A percentile compares a stretch with the other conserved stretches of the same genome.
Conservation (phyloP, 2,888 invertebrate species). For the Meghimatium bilineatum region DNA sequence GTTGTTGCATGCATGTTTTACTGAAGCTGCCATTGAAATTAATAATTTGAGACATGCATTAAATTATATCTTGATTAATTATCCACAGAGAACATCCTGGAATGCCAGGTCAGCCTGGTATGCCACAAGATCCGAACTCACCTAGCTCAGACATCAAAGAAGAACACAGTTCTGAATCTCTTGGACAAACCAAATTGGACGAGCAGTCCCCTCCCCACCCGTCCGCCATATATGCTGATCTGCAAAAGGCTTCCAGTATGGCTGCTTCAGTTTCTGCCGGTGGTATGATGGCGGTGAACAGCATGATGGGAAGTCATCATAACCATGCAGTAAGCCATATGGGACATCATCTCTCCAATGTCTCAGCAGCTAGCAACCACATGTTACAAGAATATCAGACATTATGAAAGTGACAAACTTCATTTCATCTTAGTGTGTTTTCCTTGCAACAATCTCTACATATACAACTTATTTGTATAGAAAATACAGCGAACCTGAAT, state of each 20-base stretch:
- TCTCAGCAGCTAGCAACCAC: conserved; percentile 11
- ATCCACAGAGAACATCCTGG: conserved; percentile 48
- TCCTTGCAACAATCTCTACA: neutral
- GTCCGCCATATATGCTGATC: conserved; percentile 64
- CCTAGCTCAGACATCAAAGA: conserved; percentile 65
- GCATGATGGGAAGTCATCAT: conserved; percentile 40
- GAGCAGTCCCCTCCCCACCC: conserved; percentile 59
- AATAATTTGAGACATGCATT: no score
- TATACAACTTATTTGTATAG: neutral
- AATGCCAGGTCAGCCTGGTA: conserved; percentile 43
- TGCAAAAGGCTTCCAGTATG: conserved; percentile 61
- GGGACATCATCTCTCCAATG: conserved; percentile 37
- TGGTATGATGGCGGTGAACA: conserved; percentile 42
- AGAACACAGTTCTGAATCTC: conserved; percentile 66
- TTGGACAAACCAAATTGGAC: conserved; percentile 68
- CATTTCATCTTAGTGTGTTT: neutral
- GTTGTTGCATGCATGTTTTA: no score
- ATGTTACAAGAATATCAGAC: conserved; percentile 53
- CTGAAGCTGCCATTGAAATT: no score
- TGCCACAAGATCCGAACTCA: conserved; percentile 54
- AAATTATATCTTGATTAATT: no score
- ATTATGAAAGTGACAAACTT: conserved; percentile 45
- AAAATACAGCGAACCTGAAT: neutral
- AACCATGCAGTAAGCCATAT: conserved; percentile 28
- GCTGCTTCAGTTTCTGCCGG: conserved; percentile 42